Percentiles rank a stretch among this genome's conserved stretches.
Conservation (phyloP, 1,140 invertebrate genomes). For the Trichonephila clavata region DNA sequence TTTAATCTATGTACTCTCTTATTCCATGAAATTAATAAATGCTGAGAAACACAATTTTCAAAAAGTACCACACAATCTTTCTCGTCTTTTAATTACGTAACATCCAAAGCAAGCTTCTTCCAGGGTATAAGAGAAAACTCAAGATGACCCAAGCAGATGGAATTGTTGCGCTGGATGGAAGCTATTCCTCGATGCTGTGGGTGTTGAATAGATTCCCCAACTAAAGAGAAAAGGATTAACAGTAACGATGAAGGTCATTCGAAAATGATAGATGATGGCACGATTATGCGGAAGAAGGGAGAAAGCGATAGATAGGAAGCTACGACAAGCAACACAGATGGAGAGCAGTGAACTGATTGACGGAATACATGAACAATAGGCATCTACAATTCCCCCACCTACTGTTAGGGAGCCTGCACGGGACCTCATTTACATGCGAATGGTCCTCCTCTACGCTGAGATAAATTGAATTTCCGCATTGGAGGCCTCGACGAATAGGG, state of each 20-base stretch:
- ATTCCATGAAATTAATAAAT: too few relatives aligned
- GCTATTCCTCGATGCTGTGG: not conserved
- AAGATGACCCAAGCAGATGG: not conserved
- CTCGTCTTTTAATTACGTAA: not conserved
- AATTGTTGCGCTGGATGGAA: not conserved
- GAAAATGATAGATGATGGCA: conserved; percentile 73
- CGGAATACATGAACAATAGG: conserved; percentile 73
- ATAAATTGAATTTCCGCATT: conserved; percentile 76
- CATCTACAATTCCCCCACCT: conserved; percentile 64
- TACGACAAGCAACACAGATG: conserved; percentile 53
- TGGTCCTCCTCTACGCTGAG: conserved; percentile 64
- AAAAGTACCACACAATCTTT: too few relatives aligned
- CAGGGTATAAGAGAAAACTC: not conserved
- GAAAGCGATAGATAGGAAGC: conserved; percentile 58
- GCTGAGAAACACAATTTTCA: too few relatives aligned
- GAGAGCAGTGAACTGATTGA: conserved; percentile 71
- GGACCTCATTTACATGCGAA: conserved; percentile 74
- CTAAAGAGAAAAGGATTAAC: conserved; percentile 47
- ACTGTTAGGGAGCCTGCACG: conserved; percentile 10
- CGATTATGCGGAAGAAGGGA: conserved; percentile 67
- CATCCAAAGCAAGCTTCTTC: not conserved
- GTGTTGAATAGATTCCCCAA: conserved; percentile 11
- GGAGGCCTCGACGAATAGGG: conserved; percentile 69
- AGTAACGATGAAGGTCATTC: conserved; percentile 65
- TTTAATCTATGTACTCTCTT: too few relatives aligned